Percentiles rank a stretch among this genome's conserved stretches.
Conservation (phyloP, 2,888 invertebrate species). For the Busseola fusca region DNA sequence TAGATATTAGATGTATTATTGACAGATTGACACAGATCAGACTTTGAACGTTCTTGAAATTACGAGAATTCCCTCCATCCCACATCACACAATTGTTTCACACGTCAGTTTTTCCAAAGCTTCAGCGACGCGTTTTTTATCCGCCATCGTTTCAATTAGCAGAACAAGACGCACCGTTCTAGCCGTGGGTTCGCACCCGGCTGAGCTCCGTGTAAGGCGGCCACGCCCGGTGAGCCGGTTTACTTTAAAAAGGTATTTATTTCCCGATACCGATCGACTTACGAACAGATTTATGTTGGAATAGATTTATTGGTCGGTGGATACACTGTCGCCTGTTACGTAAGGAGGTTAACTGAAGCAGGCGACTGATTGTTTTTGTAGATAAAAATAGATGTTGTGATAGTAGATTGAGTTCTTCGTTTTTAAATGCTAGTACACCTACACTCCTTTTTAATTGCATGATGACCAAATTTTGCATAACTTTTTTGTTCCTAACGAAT, state of each 20-base stretch:
- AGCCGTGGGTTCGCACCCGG: constrained; percentile 26
- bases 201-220: constrained; percentile 26
- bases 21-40: no score
- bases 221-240: constrained; percentile 43
- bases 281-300: constrained; percentile 50
- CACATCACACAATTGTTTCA: background rate
- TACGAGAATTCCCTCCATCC: no score
- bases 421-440: background rate
- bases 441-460: background rate
- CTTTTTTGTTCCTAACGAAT: background rate
- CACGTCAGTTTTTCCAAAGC: background rate
- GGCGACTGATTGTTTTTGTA: background rate
- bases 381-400: background rate
- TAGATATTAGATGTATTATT: no score
- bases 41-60: no score
- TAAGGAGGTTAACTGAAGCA: constrained; percentile 3
- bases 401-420: background rate
- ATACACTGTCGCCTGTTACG: constrained; percentile 24
- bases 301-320: constrained; percentile 42
- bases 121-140: background rate
- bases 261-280: constrained; percentile 58
- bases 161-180: constrained; percentile 15
- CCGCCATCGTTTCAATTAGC: constrained; percentile 30
- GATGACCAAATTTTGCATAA: background rate
- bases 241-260: constrained; percentile 59